Evolutionary conservation across 2,113 vertebrate species (phyloP).

Genomic region (Lonchura striata): DNA sequence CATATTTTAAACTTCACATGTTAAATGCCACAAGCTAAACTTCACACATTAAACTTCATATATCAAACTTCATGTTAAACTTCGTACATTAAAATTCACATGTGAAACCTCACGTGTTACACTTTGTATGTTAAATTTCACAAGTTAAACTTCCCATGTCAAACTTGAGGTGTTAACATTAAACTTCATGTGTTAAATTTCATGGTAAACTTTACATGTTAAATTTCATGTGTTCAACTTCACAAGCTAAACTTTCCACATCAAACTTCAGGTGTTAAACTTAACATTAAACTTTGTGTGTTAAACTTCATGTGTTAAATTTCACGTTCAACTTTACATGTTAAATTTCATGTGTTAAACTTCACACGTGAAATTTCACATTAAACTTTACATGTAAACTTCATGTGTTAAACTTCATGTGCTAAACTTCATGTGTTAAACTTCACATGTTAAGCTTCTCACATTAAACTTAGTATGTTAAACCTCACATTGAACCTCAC

Average conservation of each 20-base stretch:
- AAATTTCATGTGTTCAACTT: background rate
- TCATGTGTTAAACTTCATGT: background rate
- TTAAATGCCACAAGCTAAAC: background rate
- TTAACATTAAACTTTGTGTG: background rate
- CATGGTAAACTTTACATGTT: background rate
- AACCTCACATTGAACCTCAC: background rate
- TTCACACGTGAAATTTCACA: background rate
- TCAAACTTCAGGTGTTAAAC: background rate
- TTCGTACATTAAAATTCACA: background rate
- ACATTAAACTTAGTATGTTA: fast-evolving
- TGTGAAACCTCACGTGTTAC: background rate
- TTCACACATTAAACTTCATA: background rate
- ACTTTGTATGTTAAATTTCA: background rate
- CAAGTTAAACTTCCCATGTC: background rate
- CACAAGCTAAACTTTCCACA: background rate
- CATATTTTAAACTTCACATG: background rate
- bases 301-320: background rate
- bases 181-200: background rate
- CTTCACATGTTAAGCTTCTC: background rate
- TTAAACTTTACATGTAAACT: background rate
- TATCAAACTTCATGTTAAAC: background rate
- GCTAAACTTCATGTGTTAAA: fast-evolving
- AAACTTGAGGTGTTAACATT: too few species aligned
- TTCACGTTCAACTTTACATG: background rate
- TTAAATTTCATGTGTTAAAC: background rate